Percentiles rank a stretch among this genome's conserved stretches.
Conservation (phyloP, 2,113 vertebrate species). For the Panthera leo region DNA sequence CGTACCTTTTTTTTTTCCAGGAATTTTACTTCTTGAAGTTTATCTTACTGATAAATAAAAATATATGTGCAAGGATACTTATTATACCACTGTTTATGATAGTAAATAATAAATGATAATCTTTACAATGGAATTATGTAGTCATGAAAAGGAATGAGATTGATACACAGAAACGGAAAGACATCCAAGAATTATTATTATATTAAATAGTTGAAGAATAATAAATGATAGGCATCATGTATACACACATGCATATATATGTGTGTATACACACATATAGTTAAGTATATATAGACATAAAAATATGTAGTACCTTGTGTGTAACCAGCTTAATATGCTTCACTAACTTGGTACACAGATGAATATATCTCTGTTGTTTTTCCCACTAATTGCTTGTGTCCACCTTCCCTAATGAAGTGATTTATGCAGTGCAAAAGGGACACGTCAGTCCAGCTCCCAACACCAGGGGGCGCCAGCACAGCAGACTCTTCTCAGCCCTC, state of each 20-base stretch:
- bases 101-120: background rate
- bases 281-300: background rate
- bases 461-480: slow-evolving; percentile 39
- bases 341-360: background rate
- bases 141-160: background rate
- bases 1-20: background rate
- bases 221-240: background rate
- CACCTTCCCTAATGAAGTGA: background rate
- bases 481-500: background rate
- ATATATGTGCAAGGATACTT: background rate
- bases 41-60: slow-evolving; percentile 1
- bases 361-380: background rate
- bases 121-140: background rate
- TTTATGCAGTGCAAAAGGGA: background rate
- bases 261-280: background rate
- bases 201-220: slow-evolving; percentile 19
- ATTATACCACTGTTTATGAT: background rate
- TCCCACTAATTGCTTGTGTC: background rate
- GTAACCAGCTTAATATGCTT: background rate
- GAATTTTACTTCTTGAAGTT: slow-evolving; percentile 14
- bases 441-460: background rate
- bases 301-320: background rate
- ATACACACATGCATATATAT: background rate
- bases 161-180: background rate
- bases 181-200: background rate